Base-by-base conservation (phyloP, 2,113 vertebrate species). In the Holacanthus passer region DNA sequence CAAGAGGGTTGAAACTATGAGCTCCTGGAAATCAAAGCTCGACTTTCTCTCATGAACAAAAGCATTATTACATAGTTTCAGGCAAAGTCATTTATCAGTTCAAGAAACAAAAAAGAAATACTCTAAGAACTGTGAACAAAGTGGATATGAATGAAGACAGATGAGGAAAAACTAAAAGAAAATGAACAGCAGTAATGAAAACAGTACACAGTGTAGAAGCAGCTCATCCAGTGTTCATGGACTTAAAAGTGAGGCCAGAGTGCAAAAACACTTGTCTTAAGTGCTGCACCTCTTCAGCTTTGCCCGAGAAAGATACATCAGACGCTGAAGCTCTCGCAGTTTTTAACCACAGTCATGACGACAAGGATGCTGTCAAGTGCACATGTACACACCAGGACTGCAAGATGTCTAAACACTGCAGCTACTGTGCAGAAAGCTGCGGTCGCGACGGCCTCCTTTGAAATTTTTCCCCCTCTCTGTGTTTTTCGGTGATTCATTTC, bases 381-480 rank as follows among this genome's bases (percentile, higher is more conserved):
- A 59, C 24, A 53, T 22, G 41, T 22, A 58, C 37, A 71, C 2
- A 35, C 43, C 9, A 41, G 37, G 13, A 16, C 12, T 43, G 41
- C 20, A 58, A 31, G 12, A 16, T 70, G 7, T 22, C 14, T 22
- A 52, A 70, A 37, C n/a, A 53, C 41, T 9, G 41, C 56, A 70
- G 43, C 53, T 56, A 47, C 22, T 65, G 62, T 32, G 14, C 45
- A 77, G 50, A 62, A 22, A 71, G 59, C 12, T 39, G 37, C 45
- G 27, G 55, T 56, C 39, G 64, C 1, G 7, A 48, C 9, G 39
- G 39, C 37, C 31, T 39, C 37, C 29, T 58, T 41, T 55, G 24
- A 62, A 31, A 59, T 67, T 22, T 75, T 39, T n/a, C n/a, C 47
- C 80, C 45, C 35, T 58, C 27, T 64, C 24, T 73, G 16, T 73